These are phyloP conservation scores for Hypsibius dujardini DNA, from an alignment of 1,140 invertebrate species.

Conservation along the genomic window DNA sequence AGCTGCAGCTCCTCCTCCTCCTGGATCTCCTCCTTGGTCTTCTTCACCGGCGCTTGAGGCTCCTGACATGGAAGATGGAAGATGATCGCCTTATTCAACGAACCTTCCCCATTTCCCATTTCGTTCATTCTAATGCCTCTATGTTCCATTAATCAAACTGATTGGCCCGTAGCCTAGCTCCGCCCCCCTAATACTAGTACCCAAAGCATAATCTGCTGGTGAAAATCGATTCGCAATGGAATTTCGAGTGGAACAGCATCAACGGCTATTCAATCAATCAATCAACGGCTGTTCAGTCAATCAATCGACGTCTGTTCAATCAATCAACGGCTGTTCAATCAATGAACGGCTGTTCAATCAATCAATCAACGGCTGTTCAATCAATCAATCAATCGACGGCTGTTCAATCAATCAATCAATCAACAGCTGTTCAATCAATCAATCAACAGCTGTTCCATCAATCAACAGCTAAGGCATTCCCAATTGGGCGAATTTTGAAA, in stretches of 20 bases:
- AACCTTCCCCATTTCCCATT: no score
- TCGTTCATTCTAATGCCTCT: no score
- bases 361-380: not conserved
- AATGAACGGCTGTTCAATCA: not conserved
- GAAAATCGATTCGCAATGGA: no score
- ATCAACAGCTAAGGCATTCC: not conserved
- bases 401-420: not conserved
- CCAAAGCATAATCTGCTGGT: no score
- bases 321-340: no score
- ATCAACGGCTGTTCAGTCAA: no score
- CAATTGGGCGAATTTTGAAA: not conserved
- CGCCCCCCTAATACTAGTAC: not conserved
- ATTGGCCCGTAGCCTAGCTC: not conserved
- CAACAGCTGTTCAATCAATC: not conserved
- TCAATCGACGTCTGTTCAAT: no score
- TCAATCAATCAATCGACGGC: not conserved
- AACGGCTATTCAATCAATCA: no score
- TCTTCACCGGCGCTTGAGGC: slow-evolving; percentile 45
- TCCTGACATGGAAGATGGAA: no score
- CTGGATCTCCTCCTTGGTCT: slow-evolving; percentile 69
- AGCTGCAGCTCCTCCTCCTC: slow-evolving; percentile 94
- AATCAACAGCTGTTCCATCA: not conserved
- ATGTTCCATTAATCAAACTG: not conserved
- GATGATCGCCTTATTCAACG: no score
- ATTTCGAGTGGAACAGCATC: no score